These are phyloP conservation scores for Dipodomys merriami DNA, from an alignment of 2,113 vertebrate species.

Conservation along the genomic window DNA sequence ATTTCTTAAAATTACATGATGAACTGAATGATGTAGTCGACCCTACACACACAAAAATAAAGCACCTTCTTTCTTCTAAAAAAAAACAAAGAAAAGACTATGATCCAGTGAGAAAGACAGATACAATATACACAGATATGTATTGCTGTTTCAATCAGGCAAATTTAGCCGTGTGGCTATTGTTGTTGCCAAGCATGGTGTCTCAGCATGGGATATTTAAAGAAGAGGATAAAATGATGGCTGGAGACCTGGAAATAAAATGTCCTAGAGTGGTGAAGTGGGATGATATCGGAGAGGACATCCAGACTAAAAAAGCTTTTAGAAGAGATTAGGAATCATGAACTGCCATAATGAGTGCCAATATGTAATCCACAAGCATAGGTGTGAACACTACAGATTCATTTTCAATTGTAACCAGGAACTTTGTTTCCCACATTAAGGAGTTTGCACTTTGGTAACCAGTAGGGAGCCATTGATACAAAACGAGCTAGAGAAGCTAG, in stretches of 20 bases:
- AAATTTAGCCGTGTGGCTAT: accelerated
- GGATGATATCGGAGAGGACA: accelerated
- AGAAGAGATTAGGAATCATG: neutral
- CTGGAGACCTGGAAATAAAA: neutral
- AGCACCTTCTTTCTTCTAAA: neutral
- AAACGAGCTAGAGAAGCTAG: neutral
- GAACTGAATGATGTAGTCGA: neutral
- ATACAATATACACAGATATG: accelerated
- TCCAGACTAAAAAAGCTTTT: neutral
- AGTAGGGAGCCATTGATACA: neutral
- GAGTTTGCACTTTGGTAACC: neutral
- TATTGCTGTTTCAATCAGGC: neutral
- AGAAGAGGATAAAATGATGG: accelerated
- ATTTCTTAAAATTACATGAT: neutral
- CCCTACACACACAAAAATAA: neutral
- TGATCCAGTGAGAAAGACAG: neutral
- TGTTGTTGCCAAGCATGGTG: accelerated
- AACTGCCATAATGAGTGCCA: neutral
- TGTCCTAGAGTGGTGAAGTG: accelerated
- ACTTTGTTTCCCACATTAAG: neutral
- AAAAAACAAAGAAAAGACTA: neutral
- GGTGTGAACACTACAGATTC: neutral
- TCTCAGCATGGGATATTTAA: neutral
- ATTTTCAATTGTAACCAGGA: neutral
- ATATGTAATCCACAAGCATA: neutral